Evolutionary conservation across 2,797 vertebrate species (phyloP), one percentile per base, ranked within the genome.

Genomic region (Tokudaia tokunoshimensis): DNA sequence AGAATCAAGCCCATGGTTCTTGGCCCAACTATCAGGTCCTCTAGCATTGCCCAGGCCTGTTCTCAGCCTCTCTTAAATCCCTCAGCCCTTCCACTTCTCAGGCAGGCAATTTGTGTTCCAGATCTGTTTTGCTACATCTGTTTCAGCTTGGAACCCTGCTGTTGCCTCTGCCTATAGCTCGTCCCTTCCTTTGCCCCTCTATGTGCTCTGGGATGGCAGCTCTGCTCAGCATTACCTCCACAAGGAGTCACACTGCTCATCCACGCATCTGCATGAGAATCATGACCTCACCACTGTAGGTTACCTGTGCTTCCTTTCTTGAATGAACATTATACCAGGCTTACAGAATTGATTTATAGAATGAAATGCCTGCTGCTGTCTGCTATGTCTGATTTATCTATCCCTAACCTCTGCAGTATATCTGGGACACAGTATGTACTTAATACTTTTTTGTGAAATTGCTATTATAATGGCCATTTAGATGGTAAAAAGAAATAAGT

Each of bases 401-500:
- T 70, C 13, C 9, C 13, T 61, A 29, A 24, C 4, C 63, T n/a
- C 78, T 37, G 79, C 20, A 61, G 37, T 59, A 41, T 80, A 47
- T 79, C 57, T 84, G 59, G 6, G 17, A 44, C 41, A 72, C 17
- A 75, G 22, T 24, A 74, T 20, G 14, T 52, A 55, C 44, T 83
- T 57, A 92, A 6, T 47, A 11, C 24, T n/a, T 37, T 93, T 80
- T 75, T 55, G 37, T 82, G 81, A 34, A 61, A 93, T 8, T 41
- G 61, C 74, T 83, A 61, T 85, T 65, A 34, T 2, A 44, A 44
- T 61, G 70, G 67, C 50, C 24, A 84, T 95, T 95, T 61, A 52
- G 50, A 75, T 88, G 31, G 50, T 79, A 50, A 90, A 15, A 86
- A 83, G 14, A 90, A 92, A 90, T 67, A 29, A 91, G 4, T 14